phyloP scores from a whole-genome alignment of 1,140 invertebrate genomes.

The honey bee (Apis mellifera) region Amel_HAv3.1 CM009936.2:8767501-8768000 shows the following conservation, averaged over 20 bases:
- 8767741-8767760: not conserved
- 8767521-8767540: slow-evolving; percentile 44
- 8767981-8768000: not conserved
- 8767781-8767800: no score
- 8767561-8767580: slow-evolving; percentile 14
- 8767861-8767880: no score
- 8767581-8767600: slow-evolving; percentile 16
- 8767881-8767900: slow-evolving; percentile 31
- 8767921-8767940: not conserved
- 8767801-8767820: no score
- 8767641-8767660: slow-evolving; percentile 28
- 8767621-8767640: slow-evolving; percentile 17
- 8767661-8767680: slow-evolving; percentile 6
- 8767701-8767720: no score
- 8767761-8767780: no score
- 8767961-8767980: not conserved
- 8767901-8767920: slow-evolving; percentile 50
- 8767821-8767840: no score
- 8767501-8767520: not conserved
- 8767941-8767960: slow-evolving; percentile 31
- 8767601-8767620: not conserved
- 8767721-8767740: not conserved
- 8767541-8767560: slow-evolving; percentile 36
- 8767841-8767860: no score
- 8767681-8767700: not conserved